A percentile compares a stretch with the other conserved stretches of the same genome.
Conservation (phyloP, 2,888 invertebrate genomes). For the Drosophila monieri region DNA sequence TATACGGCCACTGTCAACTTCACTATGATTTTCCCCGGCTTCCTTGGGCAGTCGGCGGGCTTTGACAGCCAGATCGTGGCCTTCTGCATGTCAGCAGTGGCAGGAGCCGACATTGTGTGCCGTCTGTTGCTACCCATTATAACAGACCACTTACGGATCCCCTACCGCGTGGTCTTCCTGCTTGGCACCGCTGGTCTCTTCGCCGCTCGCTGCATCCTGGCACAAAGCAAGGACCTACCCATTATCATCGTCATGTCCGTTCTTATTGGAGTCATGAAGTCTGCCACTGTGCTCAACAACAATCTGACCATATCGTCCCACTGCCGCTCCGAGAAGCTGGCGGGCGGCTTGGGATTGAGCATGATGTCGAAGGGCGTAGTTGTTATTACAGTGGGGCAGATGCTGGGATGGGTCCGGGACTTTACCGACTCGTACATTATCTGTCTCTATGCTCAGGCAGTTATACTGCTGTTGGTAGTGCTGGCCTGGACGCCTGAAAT, state of each 20-base stretch:
- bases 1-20: conserved; percentile 89
- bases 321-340: conserved; percentile 86
- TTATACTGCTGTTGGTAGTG: conserved; percentile 85
- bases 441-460: conserved; percentile 87
- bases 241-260: conserved; percentile 86
- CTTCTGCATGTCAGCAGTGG: conserved; percentile 89
- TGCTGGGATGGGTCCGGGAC: conserved; percentile 88
- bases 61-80: conserved; percentile 86
- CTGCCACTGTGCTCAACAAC: conserved; percentile 89
- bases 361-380: conserved; percentile 90
- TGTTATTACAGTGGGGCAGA: conserved; percentile 87
- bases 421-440: conserved; percentile 86
- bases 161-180: conserved; percentile 87
- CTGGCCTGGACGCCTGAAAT: conserved; percentile 87
- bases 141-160: conserved; percentile 86
- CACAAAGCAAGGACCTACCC: conserved; percentile 85
- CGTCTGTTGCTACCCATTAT: conserved; percentile 87
- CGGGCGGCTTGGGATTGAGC: conserved; percentile 89
- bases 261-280: conserved; percentile 89
- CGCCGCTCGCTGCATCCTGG: conserved; percentile 85
- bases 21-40: conserved; percentile 89
- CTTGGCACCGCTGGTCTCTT: conserved; percentile 87
- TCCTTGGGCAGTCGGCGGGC: conserved; percentile 84
- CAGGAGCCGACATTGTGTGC: conserved; percentile 88
- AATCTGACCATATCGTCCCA: conserved; percentile 89